Percentiles rank a stretch among this genome's conserved stretches.
Conservation (phyloP, 2,113 vertebrate genomes). For the Dinomys branickii region DNA sequence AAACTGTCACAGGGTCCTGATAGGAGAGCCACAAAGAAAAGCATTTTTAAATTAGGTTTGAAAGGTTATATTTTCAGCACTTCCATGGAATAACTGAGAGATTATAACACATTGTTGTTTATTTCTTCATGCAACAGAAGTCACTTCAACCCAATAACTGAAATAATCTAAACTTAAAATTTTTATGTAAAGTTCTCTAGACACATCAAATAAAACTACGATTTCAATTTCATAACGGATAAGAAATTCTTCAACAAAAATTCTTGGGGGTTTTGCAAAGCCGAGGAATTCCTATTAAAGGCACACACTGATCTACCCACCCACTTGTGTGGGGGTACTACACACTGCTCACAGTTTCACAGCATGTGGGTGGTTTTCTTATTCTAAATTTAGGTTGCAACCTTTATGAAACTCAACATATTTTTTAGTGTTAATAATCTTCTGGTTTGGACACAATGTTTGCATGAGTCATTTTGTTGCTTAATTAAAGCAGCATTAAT, state of each 20-base stretch:
- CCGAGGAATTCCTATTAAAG: constrained; percentile 25
- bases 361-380: constrained; percentile 44
- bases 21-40: constrained; percentile 3
- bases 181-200: not conserved
- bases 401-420: constrained; percentile 24
- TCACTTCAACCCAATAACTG: constrained; percentile 23
- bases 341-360: constrained; percentile 30
- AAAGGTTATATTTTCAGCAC: constrained; percentile 39
- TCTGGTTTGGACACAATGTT: constrained; percentile 57
- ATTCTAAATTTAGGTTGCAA: constrained; percentile 51
- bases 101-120: constrained; percentile 22
- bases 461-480: constrained; percentile 62
- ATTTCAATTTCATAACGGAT: constrained; percentile 54
- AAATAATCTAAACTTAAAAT: constrained; percentile 29
- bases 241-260: constrained; percentile 33
- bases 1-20: constrained; percentile 25
- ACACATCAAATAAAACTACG: constrained; percentile 44
- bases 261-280: not conserved
- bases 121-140: constrained; percentile 11
- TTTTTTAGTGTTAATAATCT: constrained; percentile 56
- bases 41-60: constrained; percentile 42
- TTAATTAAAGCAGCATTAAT: constrained; percentile 4
- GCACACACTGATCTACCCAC: not conserved
- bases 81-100: constrained; percentile 38
- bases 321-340: not conserved